Conservation (phyloP, 1,140 invertebrate species). For the Meloidogyne chitwoodi region DNA sequence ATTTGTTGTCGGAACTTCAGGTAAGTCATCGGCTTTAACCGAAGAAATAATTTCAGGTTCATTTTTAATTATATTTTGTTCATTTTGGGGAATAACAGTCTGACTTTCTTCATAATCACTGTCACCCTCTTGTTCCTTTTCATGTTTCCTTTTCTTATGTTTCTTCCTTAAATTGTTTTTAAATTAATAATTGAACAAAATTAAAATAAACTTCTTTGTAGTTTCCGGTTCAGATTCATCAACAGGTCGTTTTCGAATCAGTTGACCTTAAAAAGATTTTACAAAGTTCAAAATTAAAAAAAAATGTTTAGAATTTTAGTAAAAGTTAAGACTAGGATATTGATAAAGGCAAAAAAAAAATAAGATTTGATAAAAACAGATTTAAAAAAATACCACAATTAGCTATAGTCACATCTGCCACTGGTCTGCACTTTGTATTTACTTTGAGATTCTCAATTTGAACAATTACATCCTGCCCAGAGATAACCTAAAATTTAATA, state of each 20-base stretch:
- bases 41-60: slow-evolving; percentile 31
- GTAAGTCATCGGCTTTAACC: slow-evolving; percentile 29
- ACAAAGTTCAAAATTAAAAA: no score
- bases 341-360: background rate
- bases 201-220: background rate
- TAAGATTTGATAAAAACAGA: slow-evolving; percentile 4
- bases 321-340: no score
- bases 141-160: slow-evolving; percentile 17
- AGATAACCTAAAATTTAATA: slow-evolving; percentile 25
- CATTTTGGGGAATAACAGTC: background rate
- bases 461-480: slow-evolving; percentile 20
- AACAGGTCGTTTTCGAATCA: background rate
- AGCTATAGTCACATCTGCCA: slow-evolving; percentile 34
- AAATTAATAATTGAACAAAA: background rate
- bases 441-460: slow-evolving; percentile 40
- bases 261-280: no score
- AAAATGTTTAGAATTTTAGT: no score
- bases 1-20: slow-evolving; percentile 26
- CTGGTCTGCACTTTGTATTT: slow-evolving; percentile 31
- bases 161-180: background rate
- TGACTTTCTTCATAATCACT: slow-evolving; percentile 12
- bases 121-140: background rate
- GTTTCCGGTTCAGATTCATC: background rate
- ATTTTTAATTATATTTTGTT: background rate
- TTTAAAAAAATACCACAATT: slow-evolving; percentile 20